Percentiles rank a stretch among this genome's conserved stretches.
Evolutionary conservation across 2,888 invertebrate species (phyloP).

Genomic region (Ecliptopera silaceata): DNA sequence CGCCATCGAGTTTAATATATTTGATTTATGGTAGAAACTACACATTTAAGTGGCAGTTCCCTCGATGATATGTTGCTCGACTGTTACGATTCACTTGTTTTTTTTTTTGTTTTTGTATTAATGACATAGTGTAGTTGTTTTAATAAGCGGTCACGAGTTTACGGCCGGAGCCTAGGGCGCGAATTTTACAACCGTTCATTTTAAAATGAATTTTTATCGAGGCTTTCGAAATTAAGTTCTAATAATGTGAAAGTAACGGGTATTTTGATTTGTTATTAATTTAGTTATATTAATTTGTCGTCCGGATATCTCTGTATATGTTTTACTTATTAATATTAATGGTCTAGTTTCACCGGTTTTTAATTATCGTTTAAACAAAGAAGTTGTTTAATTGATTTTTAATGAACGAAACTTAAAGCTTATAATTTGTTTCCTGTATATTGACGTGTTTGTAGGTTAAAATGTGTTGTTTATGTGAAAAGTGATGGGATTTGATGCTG

Average conservation of each 20-base stretch:
- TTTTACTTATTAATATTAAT: conserved; percentile 8
- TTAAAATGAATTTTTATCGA: conserved; percentile 62
- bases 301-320: conserved; percentile 16
- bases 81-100: conserved; percentile 74
- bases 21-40: conserved; percentile 83
- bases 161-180: conserved; percentile 63
- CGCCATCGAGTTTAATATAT: conserved; percentile 81
- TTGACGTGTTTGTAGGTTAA: not conserved
- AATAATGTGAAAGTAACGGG: conserved; percentile 42
- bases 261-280: conserved; percentile 32
- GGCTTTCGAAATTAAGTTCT: conserved; percentile 49
- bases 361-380: not conserved
- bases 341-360: not conserved
- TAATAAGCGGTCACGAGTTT: conserved; percentile 67
- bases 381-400: not conserved
- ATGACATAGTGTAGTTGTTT: conserved; percentile 78
- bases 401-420: not conserved
- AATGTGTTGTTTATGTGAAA: too few relatives aligned
- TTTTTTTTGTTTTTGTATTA: conserved; percentile 70
- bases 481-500: too few relatives aligned
- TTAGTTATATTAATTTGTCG: conserved; percentile 13
- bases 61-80: conserved; percentile 77
- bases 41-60: conserved; percentile 77
- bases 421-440: not conserved
- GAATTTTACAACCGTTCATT: conserved; percentile 68